Evolutionary conservation across 1,140 invertebrate species (phyloP).

Genomic region (Eupeodes corollae): DNA sequence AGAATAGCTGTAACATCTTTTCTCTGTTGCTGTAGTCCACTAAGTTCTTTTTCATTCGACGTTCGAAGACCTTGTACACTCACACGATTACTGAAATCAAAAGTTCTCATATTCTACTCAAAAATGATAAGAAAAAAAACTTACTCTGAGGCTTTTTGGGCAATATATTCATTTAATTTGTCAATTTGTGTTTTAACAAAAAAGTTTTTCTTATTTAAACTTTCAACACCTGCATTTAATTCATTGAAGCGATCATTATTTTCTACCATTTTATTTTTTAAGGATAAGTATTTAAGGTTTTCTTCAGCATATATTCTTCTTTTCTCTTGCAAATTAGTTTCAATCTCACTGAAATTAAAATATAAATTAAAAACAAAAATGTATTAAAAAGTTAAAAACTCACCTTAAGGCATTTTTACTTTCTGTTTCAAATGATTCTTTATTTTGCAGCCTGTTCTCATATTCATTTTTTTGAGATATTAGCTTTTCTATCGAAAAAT

Average conservation of each 20-base stretch:
- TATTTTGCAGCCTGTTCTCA: constrained; percentile 15
- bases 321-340: background rate
- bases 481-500: background rate
- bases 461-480: constrained; percentile 2
- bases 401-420: constrained; percentile 9
- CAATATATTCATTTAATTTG: constrained; percentile 7
- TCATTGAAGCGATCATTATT: background rate
- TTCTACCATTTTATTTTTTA: constrained; percentile 1
- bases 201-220: constrained; percentile 4
- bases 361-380: too few relatives aligned
- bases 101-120: background rate
- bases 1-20: background rate
- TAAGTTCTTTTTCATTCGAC: background rate
- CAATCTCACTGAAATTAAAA: background rate
- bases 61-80: too few relatives aligned
- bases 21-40: background rate
- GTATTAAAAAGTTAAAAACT: background rate
- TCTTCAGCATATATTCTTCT: background rate
- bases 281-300: background rate
- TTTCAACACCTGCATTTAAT: background rate
- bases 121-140: background rate
- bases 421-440: constrained; percentile 11
- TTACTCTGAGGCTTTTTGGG: constrained; percentile 2
- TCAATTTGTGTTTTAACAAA: constrained; percentile 2
- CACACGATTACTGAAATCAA: background rate